Base-by-base conservation (phyloP, 1,140 invertebrate species). In the Cydia strobilella region DNA sequence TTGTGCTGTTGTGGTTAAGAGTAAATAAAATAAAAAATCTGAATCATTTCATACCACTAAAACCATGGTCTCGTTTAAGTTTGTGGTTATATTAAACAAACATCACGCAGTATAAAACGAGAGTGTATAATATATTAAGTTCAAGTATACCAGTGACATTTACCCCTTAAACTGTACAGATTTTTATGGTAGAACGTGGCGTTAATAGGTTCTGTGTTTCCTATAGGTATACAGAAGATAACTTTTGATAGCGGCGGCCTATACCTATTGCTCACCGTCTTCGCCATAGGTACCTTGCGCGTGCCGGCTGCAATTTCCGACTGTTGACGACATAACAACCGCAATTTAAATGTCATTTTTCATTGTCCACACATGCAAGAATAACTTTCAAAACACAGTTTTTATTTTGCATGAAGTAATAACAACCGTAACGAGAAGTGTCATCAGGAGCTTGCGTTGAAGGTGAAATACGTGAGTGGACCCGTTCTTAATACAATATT, bases 321-420 rank as follows among this genome's bases (percentile, higher is more conserved):
- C n/a, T 10, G 35, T 18, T 18, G 31, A 35, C 65, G 35, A 35
- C 27, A 69, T 69, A 69, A 69, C 65, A 31, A 42, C 31, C n/a
- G 65, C 65, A 69, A 69, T 69, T 69, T 69, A 69, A 69, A 39
- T 18, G 27, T 39, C 65, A 18, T 69, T 15, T 69, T 69, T 35
- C 65, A 35, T 15, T 18, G 42, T 25, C 6, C 35, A 69, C 65
- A 31, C 65, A 42, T 35, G 10, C 5, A 42, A 69, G 15, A 35
- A 39, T 35, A 39, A 18, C 31, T n/a, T 69, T 20, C 13, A 66
- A 20, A 63, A n/a, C 12, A 0, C 15, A 69, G 12, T 69, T 69
- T 69, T 69, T 42, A 69, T 66, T 66, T 66, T 66, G 15, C 15
- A 18, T 27, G 31, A 69, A 7, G 12, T 66, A 35, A 35, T 31